These are phyloP conservation scores for Nymphalis io DNA, from an alignment of 1,140 invertebrate species.

Conservation along the genomic window DNA sequence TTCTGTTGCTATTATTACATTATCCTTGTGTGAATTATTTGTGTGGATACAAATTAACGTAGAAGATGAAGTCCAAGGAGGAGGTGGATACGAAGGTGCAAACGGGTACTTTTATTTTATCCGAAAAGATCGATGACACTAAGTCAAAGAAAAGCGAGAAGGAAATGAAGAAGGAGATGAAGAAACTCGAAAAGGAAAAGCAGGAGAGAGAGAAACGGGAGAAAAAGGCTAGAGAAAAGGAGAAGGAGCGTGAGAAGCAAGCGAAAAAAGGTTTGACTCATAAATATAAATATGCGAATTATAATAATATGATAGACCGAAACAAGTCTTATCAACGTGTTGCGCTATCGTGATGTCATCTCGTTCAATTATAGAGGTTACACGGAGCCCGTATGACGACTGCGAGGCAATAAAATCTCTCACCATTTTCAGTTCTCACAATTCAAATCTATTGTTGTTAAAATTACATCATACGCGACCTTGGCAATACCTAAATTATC, in stretches of 20 bases:
- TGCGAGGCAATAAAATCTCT: constrained; percentile 51
- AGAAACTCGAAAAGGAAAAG: constrained; percentile 77
- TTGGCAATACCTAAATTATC: constrained; percentile 58
- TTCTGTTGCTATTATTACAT: constrained; percentile 55
- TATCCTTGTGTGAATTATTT: constrained; percentile 57
- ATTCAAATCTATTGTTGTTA: constrained; percentile 55
- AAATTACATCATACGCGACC: constrained; percentile 68
- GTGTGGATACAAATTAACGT: constrained; percentile 36
- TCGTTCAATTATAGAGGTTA: constrained; percentile 48
- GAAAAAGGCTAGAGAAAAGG: constrained; percentile 79
- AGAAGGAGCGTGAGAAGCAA: constrained; percentile 77
- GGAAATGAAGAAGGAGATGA: constrained; percentile 80
- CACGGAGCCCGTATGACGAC: constrained; percentile 42
- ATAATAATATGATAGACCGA: constrained; percentile 23
- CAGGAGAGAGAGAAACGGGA: constrained; percentile 77
- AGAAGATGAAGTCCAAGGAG: constrained; percentile 76
- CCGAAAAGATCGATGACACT: constrained; percentile 79
- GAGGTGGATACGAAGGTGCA: constrained; percentile 71
- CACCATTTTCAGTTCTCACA: constrained; percentile 51
- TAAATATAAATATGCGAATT: constrained; percentile 9
- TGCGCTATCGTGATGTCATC: constrained; percentile 60
- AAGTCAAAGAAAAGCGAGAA: constrained; percentile 77
- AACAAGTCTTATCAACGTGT: constrained; percentile 29
- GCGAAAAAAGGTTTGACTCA: constrained; percentile 77
- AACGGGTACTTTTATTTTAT: constrained; percentile 78